These are phyloP conservation scores for Mirounga angustirostris DNA, from an alignment of 2,113 vertebrate genomes.

Conservation along the genomic window DNA sequence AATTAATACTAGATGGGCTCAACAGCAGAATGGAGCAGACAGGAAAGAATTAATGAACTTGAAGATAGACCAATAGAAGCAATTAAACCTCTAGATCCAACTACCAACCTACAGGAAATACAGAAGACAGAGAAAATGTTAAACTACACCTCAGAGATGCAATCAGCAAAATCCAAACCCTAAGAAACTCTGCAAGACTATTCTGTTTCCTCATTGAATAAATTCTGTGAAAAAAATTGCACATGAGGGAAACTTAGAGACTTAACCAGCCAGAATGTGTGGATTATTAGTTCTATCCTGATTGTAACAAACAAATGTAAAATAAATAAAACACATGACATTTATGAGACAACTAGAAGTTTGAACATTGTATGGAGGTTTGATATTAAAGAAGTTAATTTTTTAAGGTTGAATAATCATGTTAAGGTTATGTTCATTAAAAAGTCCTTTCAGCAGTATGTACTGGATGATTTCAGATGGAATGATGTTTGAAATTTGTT, in stretches of 20 bases:
- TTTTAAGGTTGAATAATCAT: neutral
- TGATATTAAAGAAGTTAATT: neutral
- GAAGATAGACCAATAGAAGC: neutral
- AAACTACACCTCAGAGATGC: neutral
- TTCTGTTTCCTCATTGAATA: neutral
- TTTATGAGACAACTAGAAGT: slow-evolving; percentile 12
- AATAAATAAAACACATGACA: neutral
- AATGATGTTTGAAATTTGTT: slow-evolving; percentile 9
- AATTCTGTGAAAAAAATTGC: neutral
- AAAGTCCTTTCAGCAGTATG: neutral
- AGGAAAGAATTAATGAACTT: neutral
- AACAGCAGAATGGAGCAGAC: neutral
- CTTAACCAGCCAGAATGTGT: neutral
- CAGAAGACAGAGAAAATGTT: neutral
- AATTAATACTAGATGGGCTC: neutral
- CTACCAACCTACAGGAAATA: neutral
- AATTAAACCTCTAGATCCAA: neutral
- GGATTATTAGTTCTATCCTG: neutral
- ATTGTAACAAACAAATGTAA: neutral
- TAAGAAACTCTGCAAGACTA: neutral
- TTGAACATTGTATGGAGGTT: neutral
- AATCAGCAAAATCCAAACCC: neutral
- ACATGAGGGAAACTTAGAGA: neutral
- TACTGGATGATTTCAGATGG: neutral
- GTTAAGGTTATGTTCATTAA: neutral